Evolutionary conservation across 2,888 invertebrate genomes (phyloP), one percentile per base, ranked within the genome.

Genomic region (Acanthosoma haemorrhoidale): DNA sequence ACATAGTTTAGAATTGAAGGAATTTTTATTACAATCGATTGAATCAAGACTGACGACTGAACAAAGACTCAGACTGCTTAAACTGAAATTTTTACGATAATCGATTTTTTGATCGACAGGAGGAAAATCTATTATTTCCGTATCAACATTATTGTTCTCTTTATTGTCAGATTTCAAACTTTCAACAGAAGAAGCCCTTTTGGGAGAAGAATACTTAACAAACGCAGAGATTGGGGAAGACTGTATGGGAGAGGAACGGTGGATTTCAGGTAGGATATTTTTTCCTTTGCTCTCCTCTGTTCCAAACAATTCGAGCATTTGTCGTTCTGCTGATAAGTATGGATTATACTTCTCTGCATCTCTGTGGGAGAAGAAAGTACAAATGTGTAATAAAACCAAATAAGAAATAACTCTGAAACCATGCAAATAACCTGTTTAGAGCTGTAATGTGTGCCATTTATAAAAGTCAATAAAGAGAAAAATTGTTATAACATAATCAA

Each of bases 231-330:
- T 78, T 58, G 78, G 78, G 67, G 80, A 77, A 16, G 80, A 70
- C 74, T 61, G 80, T 77, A 76, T 77, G 29, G 74, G 75, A 2
- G 60, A 60, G 31, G 29, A 29, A 51, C 38, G 25, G 34, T 43
- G 51, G 34, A 57, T 51, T 57, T 51, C 67, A 21, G 67, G 57
- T n/a, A 51, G 51, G 18, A 41, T 25, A 0, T 18, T 51, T 25
- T 61, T 21, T 18, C 32, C 34, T 21, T 59, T 75, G 39, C 13
- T 51, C 11, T 72, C 71, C 38, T 32, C 66, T 15, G 36, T 25
- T 64, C 88, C 87, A 81, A 91, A 86, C 36, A 92, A 84, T 78
- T 92, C 91, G 81, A 88, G 87, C 82, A 92, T 86, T 81, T 92
- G 92, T 74, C 87, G 87, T 81, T 91, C 90, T 60, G 92, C 92